A percentile compares a stretch with the other conserved stretches of the same genome.
Conservation (phyloP, 2,888 invertebrate genomes). For the Maniola hyperantus region DNA sequence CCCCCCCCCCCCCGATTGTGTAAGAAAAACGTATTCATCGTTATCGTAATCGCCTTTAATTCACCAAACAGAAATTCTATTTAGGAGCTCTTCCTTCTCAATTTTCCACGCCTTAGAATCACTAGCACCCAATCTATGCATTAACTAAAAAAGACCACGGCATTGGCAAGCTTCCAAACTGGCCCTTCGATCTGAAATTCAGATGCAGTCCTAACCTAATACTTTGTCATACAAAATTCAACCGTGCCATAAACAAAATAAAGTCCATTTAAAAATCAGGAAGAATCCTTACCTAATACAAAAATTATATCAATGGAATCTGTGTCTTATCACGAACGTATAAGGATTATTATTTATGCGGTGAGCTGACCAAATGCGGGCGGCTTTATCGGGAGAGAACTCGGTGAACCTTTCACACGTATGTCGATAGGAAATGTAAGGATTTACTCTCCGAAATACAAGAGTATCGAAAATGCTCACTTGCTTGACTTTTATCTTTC, state of each 20-base stretch:
- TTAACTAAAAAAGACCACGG: conserved; percentile 66
- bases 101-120: conserved; percentile 29
- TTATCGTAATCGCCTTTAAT: too few relatives aligned
- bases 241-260: conserved; percentile 16
- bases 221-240: conserved; percentile 19
- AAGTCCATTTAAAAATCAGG: neutral
- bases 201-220: conserved; percentile 46
- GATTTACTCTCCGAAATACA: conserved; percentile 40
- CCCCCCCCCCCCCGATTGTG: too few relatives aligned
- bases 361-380: conserved; percentile 25
- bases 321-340: conserved; percentile 22
- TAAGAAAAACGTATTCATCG: too few relatives aligned
- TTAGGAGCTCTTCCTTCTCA: conserved; percentile 21
- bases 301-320: conserved; percentile 14
- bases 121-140: conserved; percentile 53
- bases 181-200: conserved; percentile 55
- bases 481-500: conserved; percentile 14
- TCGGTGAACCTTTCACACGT: conserved; percentile 39
- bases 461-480: conserved; percentile 19
- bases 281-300: neutral
- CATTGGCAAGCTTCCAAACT: conserved; percentile 56
- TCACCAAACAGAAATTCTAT: conserved; percentile 19
- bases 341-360: conserved; percentile 19
- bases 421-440: conserved; percentile 41
- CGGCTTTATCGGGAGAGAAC: conserved; percentile 36